Conservation (phyloP, 1,140 invertebrate species). For the Pectinophora gossypiella region DNA sequence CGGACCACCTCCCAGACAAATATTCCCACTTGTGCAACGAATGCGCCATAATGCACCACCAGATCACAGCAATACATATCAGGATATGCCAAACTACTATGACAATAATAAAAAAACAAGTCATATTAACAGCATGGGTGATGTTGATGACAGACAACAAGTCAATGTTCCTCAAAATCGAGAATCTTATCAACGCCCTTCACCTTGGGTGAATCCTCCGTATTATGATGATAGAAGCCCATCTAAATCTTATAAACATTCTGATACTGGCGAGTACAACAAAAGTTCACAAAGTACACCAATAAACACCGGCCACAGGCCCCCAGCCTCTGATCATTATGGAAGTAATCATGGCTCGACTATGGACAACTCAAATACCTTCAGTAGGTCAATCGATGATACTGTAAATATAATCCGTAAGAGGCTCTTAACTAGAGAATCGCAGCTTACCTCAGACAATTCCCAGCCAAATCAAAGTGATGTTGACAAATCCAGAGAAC, state of each 20-base stretch:
- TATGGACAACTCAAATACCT: constrained; percentile 51
- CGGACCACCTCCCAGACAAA: constrained; percentile 20
- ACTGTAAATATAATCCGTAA: constrained; percentile 64
- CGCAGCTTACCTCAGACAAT: constrained; percentile 21
- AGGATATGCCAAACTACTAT: constrained; percentile 25
- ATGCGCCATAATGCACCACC: constrained; percentile 8
- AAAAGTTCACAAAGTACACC: constrained; percentile 29
- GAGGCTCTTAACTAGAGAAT: constrained; percentile 43
- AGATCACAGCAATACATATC: constrained; percentile 20
- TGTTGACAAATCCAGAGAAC: neutral
- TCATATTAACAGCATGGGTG: constrained; percentile 50
- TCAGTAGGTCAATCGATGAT: constrained; percentile 57
- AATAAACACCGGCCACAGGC: constrained; percentile 57
- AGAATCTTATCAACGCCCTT: constrained; percentile 10
- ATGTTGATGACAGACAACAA: constrained; percentile 47
- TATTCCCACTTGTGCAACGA: constrained; percentile 19
- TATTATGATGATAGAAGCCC: constrained; percentile 28
- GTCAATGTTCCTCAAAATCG: constrained; percentile 4
- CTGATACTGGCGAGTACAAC: constrained; percentile 22
- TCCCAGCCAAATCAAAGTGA: constrained; percentile 14
- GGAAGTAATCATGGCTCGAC: constrained; percentile 39
- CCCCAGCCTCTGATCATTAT: constrained; percentile 65
- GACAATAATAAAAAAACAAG: constrained; percentile 15
- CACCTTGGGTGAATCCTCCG: constrained; percentile 30
- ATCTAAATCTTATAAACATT: constrained; percentile 17